Base-by-base conservation (phyloP, 2,797 vertebrate species). In the Pantherophis alleghaniensis region DNA sequence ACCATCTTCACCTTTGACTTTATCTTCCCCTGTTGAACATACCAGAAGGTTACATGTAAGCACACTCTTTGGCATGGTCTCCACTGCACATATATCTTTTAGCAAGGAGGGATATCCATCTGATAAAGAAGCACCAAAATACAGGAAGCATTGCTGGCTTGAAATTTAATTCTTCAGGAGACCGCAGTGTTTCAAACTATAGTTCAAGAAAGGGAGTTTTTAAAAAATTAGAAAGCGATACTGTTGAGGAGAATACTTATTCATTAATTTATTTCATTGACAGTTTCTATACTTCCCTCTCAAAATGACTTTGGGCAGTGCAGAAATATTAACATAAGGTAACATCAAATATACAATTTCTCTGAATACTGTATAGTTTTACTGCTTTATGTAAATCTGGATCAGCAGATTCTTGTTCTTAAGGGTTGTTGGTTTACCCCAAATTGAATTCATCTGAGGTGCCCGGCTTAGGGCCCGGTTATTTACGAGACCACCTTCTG, bases 111-210 rank as follows among this genome's bases (percentile, higher is more conserved):
- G 66, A 3, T 94, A 94, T 94, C 6, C 0, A 14, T 91, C 0
- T 32, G 93, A 96, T 96, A 96, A 96, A 96, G 96, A 89, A 96
- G 95, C 93, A 96, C 95, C 90, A 51, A 51, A 26, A 94, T 96
- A 94, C 66, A 86, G 91, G 92, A 93, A 94, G 94, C 90, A 94
- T 93, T 91, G 87, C 92, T 60, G 95, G 88, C 90, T 94, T 97
- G 89, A 92, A 91, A 59, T 92, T 95, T 94, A 51, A 37, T 95
- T 93, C 94, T 86, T 0, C 42, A n/a, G 91, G 91, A 91, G 94
- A 92, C 96, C 91, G 94, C 42, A 96, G 92, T 95, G 95, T 97
- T 97, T 96, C 93, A 92, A 91, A 92, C 83, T 42, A 1, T 92
- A 93, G 94, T 90, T 93, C 32, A 74, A 74, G 16, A 32, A 74